Conservation (phyloP, 2,888 invertebrate genomes). For the Leptopilina drosophilae region DNA sequence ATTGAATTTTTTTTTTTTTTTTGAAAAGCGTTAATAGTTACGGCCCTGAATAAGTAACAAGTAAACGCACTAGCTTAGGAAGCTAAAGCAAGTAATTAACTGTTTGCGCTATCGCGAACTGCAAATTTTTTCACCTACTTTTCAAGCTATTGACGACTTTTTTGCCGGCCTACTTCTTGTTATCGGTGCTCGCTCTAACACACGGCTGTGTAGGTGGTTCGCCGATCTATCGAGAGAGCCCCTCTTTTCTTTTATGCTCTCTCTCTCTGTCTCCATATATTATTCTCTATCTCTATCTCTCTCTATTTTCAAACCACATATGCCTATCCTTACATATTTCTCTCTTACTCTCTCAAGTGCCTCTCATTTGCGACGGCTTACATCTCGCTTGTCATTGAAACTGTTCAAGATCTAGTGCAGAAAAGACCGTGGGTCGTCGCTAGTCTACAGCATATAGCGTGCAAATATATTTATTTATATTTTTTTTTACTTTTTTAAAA, state of each 20-base stretch:
- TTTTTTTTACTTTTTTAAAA: no score
- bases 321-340: slow-evolving; percentile 22
- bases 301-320: background rate
- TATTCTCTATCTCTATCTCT: no score
- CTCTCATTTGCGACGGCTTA: slow-evolving; percentile 25
- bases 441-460: background rate
- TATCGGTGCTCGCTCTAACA: slow-evolving; percentile 62
- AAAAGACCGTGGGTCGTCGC: slow-evolving; percentile 50
- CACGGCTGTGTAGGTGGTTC: slow-evolving; percentile 55
- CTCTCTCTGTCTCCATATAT: slow-evolving; percentile 42
- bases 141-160: slow-evolving; percentile 72
- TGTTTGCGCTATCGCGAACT: slow-evolving; percentile 66
- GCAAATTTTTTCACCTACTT: slow-evolving; percentile 75
- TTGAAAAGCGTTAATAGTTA: background rate
- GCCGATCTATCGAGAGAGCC: slow-evolving; percentile 54
- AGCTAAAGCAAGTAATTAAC: slow-evolving; percentile 54
- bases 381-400: slow-evolving; percentile 70
- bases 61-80: slow-evolving; percentile 52
- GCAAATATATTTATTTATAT: background rate
- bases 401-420: slow-evolving; percentile 73
- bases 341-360: slow-evolving; percentile 7
- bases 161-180: slow-evolving; percentile 73
- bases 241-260: slow-evolving; percentile 33
- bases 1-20: background rate
- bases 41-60: slow-evolving; percentile 14